Evolutionary conservation across 2,888 invertebrate species (phyloP), one percentile per base, ranked within the genome.

Genomic region (Conomelus anceps): DNA sequence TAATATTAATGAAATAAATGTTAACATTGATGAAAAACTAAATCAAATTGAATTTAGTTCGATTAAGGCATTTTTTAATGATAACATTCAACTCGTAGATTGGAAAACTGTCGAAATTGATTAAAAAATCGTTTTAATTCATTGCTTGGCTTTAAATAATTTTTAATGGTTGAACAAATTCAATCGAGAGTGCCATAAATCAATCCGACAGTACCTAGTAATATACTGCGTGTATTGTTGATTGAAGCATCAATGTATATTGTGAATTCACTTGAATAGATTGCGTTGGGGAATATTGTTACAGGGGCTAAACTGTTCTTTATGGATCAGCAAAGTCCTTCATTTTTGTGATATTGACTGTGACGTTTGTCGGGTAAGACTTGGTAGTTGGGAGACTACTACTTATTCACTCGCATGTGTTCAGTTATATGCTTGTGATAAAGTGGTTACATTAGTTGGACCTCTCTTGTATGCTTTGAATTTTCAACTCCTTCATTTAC

Each of bases 251-350:
- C n/a, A n/a, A n/a, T 26, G 6, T 63, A 1, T 63, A n/a, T n/a
- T 63, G 3, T 63, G 63, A 63, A 63, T 13, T n/a, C n/a, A 20
- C 20, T 63, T 63, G 63, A 63, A 63, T 63, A n/a, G 63, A 63
- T 63, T 63, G n/a, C 63, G n/a, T n/a, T 63, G n/a, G 11, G 34
- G 34, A 34, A 34, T 34, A 11, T 84, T 22, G 22, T 29, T 89
- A 23, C 86, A 84, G 88, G 89, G 85, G 84, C 24, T 22, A 87
- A 11, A 89, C 23, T 29, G 84, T 88, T n/a, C 85, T 26, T 84
- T 89, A 29, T 24, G 89, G 89, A 89, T 88, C 88, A 91, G 91
- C 90, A 91, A 91, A 91, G 90, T 91, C 84, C 91, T 92, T 23
- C 91, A 91, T 90, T 91, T 91, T 90, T 90, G 90, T 63, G 90